Evolutionary conservation across 2,113 vertebrate genomes (phyloP), one percentile per base, ranked within the genome.

Genomic region (Corapipo altera): DNA sequence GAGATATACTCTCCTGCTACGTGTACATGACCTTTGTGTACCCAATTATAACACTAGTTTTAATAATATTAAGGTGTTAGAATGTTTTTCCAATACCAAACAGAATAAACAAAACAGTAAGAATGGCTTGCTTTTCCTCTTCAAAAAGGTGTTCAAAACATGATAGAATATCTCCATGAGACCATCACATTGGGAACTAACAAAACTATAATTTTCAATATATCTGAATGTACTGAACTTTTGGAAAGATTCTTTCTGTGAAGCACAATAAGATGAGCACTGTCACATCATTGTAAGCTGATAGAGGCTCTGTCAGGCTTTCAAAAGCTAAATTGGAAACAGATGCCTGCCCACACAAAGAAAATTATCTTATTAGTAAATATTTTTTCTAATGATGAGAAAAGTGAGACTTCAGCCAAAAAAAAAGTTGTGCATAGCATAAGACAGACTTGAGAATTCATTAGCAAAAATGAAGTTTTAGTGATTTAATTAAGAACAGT

Each of bases 351-450:
- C 89, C 83, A 95, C 87, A 95, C 69, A 76, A 94, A 91, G 75
- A 92, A 96, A 94, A 93, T 80, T 22, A 94, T 96, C 86, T 96
- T 96, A 94, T 92, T 97, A 96, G 71, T 93, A 94, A 95, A 91
- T 33, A 32, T 87, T 94, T 97, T 78, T 96, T 96, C 64, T 94
- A 93, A 91, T 87, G 28, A 76, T 54, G 54, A 81, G 64, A 92
- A 87, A 97, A 95, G 74, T 79, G 70, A 88, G 23, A 90, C 48
- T 95, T 77, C 59, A 88, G 49, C 70, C 71, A 87, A 95, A 91
- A 69, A 83, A 89, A 55, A 91, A 92, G 73, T 49, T 93, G 77
- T 57, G 49, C 39, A 70, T 80, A 41, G 54, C 82, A 89, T 65
- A 91, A 96, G 77, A 48, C 35, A 77, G 46, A 49, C 67, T 44